These are phyloP conservation scores for Polyommatus icarus DNA, from an alignment of 2,888 invertebrate genomes.

Conservation along the genomic window DNA sequence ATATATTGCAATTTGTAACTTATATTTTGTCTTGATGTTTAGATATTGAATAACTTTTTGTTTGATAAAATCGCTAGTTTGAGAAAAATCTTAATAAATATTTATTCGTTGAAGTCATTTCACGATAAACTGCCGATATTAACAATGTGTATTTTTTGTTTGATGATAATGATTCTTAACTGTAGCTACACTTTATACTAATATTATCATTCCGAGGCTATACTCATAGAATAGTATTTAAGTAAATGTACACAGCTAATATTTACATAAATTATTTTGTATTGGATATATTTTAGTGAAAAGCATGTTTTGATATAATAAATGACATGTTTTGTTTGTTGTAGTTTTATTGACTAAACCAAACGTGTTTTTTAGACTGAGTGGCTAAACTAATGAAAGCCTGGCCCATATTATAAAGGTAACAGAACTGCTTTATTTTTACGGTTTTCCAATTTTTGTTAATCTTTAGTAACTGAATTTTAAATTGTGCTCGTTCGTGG, in stretches of 20 bases:
- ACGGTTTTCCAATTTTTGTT: background rate
- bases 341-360: constrained; percentile 74
- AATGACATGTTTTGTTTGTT: constrained; percentile 75
- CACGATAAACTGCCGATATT: background rate
- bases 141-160: background rate
- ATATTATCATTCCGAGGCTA: constrained; percentile 46
- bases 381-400: constrained; percentile 37
- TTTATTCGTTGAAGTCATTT: constrained; percentile 28
- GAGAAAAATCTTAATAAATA: background rate
- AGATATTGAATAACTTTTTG: background rate
- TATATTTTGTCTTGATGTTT: background rate
- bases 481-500: background rate
- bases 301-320: constrained; percentile 71
- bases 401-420: background rate
- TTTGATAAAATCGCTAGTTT: background rate
- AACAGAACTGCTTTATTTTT: background rate
- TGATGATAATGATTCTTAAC: background rate
- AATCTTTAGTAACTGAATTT: background rate
- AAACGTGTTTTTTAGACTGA: constrained; percentile 52
- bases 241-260: constrained; percentile 50
- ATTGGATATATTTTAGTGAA: constrained; percentile 53
- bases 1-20: background rate
- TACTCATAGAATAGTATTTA: constrained; percentile 47
- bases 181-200: constrained; percentile 36
- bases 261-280: constrained; percentile 49